Conservation (phyloP, 2,113 vertebrate species). For the Kryptolebias marmoratus region DNA sequence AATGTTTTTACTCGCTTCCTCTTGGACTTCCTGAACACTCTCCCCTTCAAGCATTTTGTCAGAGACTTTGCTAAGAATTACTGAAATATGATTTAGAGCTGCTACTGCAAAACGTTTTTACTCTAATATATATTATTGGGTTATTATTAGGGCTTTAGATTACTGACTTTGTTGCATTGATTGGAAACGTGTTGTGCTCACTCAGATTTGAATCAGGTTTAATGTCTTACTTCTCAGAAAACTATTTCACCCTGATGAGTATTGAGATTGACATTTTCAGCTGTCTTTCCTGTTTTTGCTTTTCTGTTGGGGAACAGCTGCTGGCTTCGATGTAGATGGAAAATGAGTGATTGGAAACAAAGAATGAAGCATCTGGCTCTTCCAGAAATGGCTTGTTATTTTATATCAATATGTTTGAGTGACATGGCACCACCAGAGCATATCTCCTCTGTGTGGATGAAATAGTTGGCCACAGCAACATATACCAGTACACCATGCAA, state of each 20-base stretch:
- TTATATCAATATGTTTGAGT: slow-evolving; percentile 47
- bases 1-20: too few relatives aligned
- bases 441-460: slow-evolving; percentile 45
- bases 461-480: slow-evolving; percentile 25
- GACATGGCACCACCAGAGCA: slow-evolving; percentile 28
- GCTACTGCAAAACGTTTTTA: too few relatives aligned
- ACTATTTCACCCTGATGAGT: slow-evolving; percentile 54
- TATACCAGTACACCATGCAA: not conserved
- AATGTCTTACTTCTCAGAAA: slow-evolving; percentile 26
- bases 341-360: slow-evolving; percentile 64
- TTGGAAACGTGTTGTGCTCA: slow-evolving; percentile 20
- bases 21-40: too few relatives aligned
- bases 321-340: slow-evolving; percentile 34
- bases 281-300: slow-evolving; percentile 60
- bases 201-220: slow-evolving; percentile 29
- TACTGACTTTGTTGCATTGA: not conserved
- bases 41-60: too few relatives aligned
- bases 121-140: too few relatives aligned
- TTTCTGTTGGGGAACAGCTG: slow-evolving; percentile 61
- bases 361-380: slow-evolving; percentile 64
- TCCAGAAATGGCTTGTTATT: slow-evolving; percentile 51
- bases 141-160: too few relatives aligned
- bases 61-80: too few relatives aligned
- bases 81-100: too few relatives aligned
- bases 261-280: slow-evolving; percentile 67